Evolutionary conservation across 1,140 invertebrate species (phyloP).

Genomic region (Philaenus spumarius): DNA sequence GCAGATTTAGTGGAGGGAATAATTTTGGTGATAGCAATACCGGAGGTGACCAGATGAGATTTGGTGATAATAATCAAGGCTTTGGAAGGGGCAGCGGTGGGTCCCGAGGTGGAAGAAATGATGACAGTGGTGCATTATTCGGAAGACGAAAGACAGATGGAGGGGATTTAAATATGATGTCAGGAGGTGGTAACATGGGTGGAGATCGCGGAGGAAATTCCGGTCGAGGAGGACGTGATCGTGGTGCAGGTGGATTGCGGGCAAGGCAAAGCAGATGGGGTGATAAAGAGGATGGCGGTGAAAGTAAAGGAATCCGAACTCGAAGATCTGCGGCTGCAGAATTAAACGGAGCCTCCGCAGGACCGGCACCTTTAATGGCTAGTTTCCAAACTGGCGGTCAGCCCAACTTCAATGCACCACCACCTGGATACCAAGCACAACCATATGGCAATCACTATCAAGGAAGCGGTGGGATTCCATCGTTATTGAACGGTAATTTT

Average conservation of each 20-base stretch:
- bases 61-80: no score
- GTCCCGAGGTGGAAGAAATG: no score
- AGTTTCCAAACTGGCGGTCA: no score
- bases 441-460: no score
- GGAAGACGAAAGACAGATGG: not conserved
- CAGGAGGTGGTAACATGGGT: no score
- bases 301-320: not conserved
- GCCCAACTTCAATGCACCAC: not conserved
- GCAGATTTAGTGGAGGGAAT: not conserved
- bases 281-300: not conserved
- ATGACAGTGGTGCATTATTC: no score
- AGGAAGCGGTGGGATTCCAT: no score
- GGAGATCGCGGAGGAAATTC: not conserved
- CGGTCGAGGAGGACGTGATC: not conserved
- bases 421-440: not conserved
- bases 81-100: no score
- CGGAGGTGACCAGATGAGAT: not conserved
- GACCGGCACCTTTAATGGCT: constrained; percentile 3
- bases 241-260: not conserved
- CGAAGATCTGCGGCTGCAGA: not conserved
- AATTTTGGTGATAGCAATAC: not conserved
- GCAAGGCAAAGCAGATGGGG: not conserved
- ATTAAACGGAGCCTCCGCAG: not conserved
- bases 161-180: not conserved
- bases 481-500: no score